Conservation (phyloP, 2,797 vertebrate species). For the Ciconia nigra region DNA sequence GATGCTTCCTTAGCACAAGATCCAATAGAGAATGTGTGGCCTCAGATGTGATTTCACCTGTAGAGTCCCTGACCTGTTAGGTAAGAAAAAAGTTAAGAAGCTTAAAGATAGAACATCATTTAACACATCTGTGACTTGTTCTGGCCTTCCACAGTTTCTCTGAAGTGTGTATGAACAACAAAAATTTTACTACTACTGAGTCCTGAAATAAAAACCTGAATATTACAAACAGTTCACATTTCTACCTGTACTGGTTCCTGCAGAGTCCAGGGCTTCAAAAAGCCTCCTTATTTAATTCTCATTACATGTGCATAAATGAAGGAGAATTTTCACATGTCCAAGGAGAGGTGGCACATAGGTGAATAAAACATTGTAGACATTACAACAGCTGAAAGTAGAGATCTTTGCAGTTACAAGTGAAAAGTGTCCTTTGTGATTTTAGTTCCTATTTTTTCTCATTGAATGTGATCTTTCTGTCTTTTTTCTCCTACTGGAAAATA, state of each 20-base stretch:
- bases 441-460: neutral
- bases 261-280: neutral
- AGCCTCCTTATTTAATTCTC: neutral
- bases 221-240: neutral
- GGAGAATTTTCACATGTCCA: neutral
- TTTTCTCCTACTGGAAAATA: neutral
- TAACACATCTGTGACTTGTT: neutral
- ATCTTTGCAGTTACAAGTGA: neutral
- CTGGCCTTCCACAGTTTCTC: neutral
- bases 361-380: neutral
- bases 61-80: neutral
- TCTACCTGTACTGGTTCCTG: neutral
- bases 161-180: neutral
- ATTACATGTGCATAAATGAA: neutral
- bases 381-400: neutral
- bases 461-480: neutral
- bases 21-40: neutral
- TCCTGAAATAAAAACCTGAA: neutral
- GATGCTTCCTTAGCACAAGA: neutral
- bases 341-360: neutral
- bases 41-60: neutral
- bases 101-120: neutral
- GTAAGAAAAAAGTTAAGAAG: neutral
- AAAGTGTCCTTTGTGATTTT: neutral
- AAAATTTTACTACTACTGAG: neutral